Evolutionary conservation across 1,140 invertebrate genomes (phyloP).

Genomic region (Trichonephila clavata): DNA sequence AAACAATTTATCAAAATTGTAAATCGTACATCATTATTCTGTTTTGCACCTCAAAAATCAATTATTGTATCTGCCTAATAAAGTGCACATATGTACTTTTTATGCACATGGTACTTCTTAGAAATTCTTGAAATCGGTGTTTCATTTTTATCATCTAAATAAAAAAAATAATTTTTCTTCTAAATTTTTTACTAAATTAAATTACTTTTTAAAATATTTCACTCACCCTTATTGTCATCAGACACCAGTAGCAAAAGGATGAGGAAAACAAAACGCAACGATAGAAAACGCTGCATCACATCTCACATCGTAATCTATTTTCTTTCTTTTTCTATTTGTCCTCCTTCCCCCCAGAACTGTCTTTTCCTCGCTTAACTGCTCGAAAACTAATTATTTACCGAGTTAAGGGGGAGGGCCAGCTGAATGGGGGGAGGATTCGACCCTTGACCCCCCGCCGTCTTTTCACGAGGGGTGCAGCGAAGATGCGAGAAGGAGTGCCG

Average conservation of each 20-base stretch:
- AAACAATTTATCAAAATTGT: too few species aligned
- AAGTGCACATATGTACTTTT: too few species aligned
- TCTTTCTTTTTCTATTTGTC: background rate
- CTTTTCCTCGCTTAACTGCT: background rate
- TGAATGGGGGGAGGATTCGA: constrained; percentile 11
- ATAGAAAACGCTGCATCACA: constrained; percentile 47
- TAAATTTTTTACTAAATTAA: too few species aligned
- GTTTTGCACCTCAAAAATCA: too few species aligned
- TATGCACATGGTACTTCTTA: too few species aligned
- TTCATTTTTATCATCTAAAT: too few species aligned
- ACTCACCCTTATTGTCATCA: constrained; percentile 41
- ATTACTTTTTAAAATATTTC: too few species aligned
- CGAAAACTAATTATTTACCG: constrained; percentile 39
- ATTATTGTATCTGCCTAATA: too few species aligned
- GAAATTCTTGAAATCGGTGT: too few species aligned
- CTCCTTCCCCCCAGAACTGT: background rate
- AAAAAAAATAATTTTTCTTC: too few species aligned
- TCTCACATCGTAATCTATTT: constrained; percentile 45
- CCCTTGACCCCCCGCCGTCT: constrained; percentile 56
- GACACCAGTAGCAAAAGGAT: constrained; percentile 56
- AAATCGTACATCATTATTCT: too few species aligned
- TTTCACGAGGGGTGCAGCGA: constrained; percentile 47
- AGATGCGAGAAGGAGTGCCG: background rate
- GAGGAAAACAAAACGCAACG: constrained; percentile 38
- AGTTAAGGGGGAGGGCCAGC: background rate